Conservation (phyloP, 2,797 vertebrate species). For the Cacajao melanocephalus region DNA sequence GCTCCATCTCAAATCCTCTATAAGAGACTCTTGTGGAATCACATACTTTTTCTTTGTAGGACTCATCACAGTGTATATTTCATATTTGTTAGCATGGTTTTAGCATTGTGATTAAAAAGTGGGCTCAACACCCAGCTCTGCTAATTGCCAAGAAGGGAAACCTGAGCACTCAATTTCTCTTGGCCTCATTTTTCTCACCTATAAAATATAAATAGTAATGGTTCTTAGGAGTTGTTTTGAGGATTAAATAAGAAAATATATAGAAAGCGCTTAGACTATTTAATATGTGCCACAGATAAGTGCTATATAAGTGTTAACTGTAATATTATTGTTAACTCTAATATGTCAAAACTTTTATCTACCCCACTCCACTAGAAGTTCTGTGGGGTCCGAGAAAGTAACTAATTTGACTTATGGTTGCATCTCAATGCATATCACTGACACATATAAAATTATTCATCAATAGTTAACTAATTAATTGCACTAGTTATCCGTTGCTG, state of each 20-base stretch:
- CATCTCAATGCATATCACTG: background rate
- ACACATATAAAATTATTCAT: background rate
- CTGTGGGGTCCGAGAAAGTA: background rate
- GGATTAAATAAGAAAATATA: background rate
- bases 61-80: background rate
- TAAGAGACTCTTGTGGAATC: background rate
- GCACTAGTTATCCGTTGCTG: background rate
- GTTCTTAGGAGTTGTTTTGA: background rate
- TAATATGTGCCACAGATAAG: background rate
- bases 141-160: background rate
- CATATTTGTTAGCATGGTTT: background rate
- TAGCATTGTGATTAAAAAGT: background rate
- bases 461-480: background rate
- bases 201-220: background rate
- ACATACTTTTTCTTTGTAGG: background rate
- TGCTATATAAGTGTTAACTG: background rate
- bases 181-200: background rate
- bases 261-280: background rate
- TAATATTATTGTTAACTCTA: background rate
- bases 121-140: background rate
- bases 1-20: background rate
- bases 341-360: background rate
- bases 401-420: background rate
- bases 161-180: background rate
- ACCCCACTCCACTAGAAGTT: background rate